Evolutionary conservation across 2,113 vertebrate genomes (phyloP), one percentile per base, ranked within the genome.

Genomic region (Microcebus murinus): DNA sequence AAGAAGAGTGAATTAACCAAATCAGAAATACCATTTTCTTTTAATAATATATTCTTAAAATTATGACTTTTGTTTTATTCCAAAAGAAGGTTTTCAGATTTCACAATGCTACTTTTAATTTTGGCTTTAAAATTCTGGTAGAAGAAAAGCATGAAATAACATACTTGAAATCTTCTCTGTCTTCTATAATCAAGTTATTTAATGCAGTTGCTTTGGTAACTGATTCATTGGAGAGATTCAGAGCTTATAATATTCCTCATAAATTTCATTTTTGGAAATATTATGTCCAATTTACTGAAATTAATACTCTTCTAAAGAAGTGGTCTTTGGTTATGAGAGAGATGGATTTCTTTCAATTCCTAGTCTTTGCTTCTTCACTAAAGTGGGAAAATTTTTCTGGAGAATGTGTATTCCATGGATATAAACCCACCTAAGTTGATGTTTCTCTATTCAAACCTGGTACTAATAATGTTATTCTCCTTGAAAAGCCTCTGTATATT

Each of bases 191-290:
- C 55, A 92, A 90, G 88, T 34, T 74, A 71, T 68, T 94, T 80
- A 84, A 76, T 93, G 18, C 68, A 61, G 39, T 92, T 95, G 31
- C 80, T 95, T 94, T 91, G 74, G 61, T 79, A 95, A 96, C 73
- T 89, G 85, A 81, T 70, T 96, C 57, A 27, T 31, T 83, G 20
- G 18, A 84, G 23, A 68, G 25, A 90, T 23, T 67, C 87, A 76
- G 83, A 76, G 20, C 2, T 90, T 81, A 61, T 45, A 89, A 25
- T 82, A 87, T 73, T 91, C 31, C 11, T 63, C 55, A 95, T 34
- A 77, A 86, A 95, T 79, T 68, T 20, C 42, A 57, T 83, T n/a
- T 73, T 87, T 91, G 48, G 55, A 90, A 94, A 94, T 34, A 71
- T 48, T 87, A 67, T 94, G 5, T 18, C 17, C 1, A 57, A 29